Base-by-base conservation (phyloP, 2,113 vertebrate genomes). In the Rana temporaria region DNA sequence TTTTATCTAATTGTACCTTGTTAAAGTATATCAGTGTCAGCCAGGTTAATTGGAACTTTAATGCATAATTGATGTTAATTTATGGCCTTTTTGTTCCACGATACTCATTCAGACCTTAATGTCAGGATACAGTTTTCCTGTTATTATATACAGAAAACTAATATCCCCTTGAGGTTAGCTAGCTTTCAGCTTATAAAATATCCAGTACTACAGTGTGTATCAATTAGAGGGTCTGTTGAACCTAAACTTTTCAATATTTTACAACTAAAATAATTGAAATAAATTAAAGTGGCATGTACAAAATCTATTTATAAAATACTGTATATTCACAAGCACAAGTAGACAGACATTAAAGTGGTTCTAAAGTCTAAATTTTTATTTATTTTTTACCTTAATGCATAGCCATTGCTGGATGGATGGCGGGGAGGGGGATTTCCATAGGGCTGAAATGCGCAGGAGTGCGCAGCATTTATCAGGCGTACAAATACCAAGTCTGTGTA, bases 21-120 rank as follows among this genome's bases (percentile, higher is more conserved):
- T 92, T 95, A 91, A 90, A 93, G 93, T 93, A 92, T 94, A 93
- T 93, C 94, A 90, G 91, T 94, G 93, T 94, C 93, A 94, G 92
- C 90, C 88, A 89, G 92, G 93, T 94, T 95, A 94, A 95, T 94
- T 94, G 93, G 92, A 93, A 93, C 91, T 93, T 93, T 94, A 93
- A 95, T 95, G 88, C 89, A 95, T 95, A 94, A 95, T 95, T 94
- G 89, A 95, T 94, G 93, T 86, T 92, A 94, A 94, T 94, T 93
- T 94, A 94, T 94, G 93, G 92, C 88, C 85, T 93, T 95, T 94
- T 93, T 94, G 91, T 94, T 94, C 89, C 86, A 86, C 86, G 87
- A 92, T 90, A 86, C 91, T 90, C 87, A 89, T 88, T 91, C 64
- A 15, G 91, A 91, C 89, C 91, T 90, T 88, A 89, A 93, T 94